These are phyloP conservation scores for Drosophila imparisetae DNA, from an alignment of 2,888 invertebrate species.

Conservation along the genomic window DNA sequence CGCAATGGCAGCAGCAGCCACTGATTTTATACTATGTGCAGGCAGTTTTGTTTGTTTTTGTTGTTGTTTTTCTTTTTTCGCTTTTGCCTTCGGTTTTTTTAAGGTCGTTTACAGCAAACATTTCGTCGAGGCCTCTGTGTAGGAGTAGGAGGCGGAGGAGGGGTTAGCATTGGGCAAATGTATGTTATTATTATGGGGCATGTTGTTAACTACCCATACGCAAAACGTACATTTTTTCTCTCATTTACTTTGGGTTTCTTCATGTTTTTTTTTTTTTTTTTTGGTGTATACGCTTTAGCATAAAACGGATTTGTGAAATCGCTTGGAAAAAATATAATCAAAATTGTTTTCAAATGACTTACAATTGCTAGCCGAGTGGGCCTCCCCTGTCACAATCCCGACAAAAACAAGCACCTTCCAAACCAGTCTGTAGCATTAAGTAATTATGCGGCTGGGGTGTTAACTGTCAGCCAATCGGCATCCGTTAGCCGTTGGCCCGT, in stretches of 20 bases:
- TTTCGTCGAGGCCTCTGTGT: constrained; percentile 42
- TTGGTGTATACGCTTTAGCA: constrained; percentile 48
- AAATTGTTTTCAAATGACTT: constrained; percentile 81
- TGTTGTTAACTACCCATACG: constrained; percentile 81
- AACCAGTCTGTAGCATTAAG: constrained; percentile 21
- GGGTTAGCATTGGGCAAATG: constrained; percentile 50
- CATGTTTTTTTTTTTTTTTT: constrained; percentile 1
- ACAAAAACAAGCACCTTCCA: not conserved
- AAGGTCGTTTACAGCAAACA: constrained; percentile 80
- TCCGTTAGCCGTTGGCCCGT: constrained; percentile 57
- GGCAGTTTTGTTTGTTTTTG: constrained; percentile 71
- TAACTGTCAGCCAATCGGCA: constrained; percentile 77
- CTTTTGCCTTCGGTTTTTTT: constrained; percentile 66
- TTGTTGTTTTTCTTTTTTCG: constrained; percentile 49
- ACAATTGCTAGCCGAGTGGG: constrained; percentile 62
- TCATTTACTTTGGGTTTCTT: constrained; percentile 14
- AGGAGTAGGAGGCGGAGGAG: not conserved
- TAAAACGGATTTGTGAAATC: constrained; percentile 81
- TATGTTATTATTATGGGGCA: constrained; percentile 80
- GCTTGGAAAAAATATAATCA: constrained; percentile 82
- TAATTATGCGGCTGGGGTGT: constrained; percentile 76
- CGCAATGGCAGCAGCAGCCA: constrained; percentile 39
- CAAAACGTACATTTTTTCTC: constrained; percentile 56
- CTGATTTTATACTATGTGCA: constrained; percentile 67
- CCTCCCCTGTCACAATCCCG: not conserved